Evolutionary conservation across 2,797 vertebrate genomes (phyloP).

Genomic region (Poeciliopsis infans): DNA sequence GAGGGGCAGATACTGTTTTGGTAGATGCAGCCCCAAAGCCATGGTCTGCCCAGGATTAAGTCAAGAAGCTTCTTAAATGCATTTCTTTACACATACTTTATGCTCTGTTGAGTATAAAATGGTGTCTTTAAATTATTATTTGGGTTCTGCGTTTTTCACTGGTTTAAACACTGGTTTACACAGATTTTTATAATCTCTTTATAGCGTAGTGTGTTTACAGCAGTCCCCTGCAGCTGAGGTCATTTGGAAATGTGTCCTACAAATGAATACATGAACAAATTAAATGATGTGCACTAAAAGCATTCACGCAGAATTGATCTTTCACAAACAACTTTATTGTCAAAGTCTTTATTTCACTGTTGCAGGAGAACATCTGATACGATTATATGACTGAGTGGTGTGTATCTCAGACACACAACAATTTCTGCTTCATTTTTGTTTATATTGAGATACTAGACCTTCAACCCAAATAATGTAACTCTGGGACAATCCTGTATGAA

Average conservation of each 20-base stretch:
- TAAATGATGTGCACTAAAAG: not conserved
- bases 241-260: not conserved
- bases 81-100: not conserved
- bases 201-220: not conserved
- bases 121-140: not conserved
- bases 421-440: not conserved
- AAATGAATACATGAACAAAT: not conserved
- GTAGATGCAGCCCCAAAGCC: not conserved
- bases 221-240: not conserved
- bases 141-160: not conserved
- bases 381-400: not conserved
- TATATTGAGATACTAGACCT: not conserved
- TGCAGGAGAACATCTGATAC: not conserved
- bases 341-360: not conserved
- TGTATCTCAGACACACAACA: not conserved
- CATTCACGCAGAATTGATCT: not conserved
- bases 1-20: not conserved
- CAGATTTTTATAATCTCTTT: not conserved
- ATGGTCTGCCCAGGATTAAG: not conserved
- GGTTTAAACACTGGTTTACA: not conserved
- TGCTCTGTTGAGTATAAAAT: not conserved
- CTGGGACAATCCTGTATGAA: not conserved
- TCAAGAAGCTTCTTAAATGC: not conserved
- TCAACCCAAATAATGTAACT: not conserved
- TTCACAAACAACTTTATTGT: not conserved